Percentiles rank a stretch among this genome's conserved stretches.
phyloP scores from a whole-genome alignment of 2,797 vertebrate species.

The Sebastes jordani region DNA sequence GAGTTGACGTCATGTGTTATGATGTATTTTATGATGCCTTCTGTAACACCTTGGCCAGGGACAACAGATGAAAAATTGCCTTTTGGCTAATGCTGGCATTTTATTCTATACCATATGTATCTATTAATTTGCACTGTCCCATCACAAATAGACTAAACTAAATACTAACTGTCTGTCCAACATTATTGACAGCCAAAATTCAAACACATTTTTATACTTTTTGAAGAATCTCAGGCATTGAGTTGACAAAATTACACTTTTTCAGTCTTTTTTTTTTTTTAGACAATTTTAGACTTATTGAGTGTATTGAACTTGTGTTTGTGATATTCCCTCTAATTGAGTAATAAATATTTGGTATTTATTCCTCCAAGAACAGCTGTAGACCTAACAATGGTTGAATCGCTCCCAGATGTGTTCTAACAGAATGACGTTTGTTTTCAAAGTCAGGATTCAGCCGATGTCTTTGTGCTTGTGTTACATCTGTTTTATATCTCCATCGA shows the following conservation, averaged over 20 bases:
- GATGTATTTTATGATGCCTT: too few relatives aligned
- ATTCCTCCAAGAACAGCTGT: background rate
- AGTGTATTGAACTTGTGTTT: background rate
- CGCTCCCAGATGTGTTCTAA: constrained; percentile 38
- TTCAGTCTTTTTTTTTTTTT: background rate
- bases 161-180: background rate
- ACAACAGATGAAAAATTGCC: too few relatives aligned
- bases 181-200: background rate
- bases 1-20: too few relatives aligned
- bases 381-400: background rate
- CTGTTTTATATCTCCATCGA: constrained; percentile 26
- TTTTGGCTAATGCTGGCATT: too few relatives aligned
- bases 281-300: background rate
- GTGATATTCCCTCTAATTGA: background rate
- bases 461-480: constrained; percentile 22
- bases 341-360: background rate
- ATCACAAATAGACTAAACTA: too few relatives aligned
- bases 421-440: background rate
- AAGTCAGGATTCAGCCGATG: constrained; percentile 13
- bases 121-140: too few relatives aligned
- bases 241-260: background rate
- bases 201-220: background rate
- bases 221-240: background rate
- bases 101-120: too few relatives aligned
- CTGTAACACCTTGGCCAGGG: too few relatives aligned